Evolutionary conservation across 1,140 invertebrate genomes (phyloP).

Genomic region (Aethina tumida): DNA sequence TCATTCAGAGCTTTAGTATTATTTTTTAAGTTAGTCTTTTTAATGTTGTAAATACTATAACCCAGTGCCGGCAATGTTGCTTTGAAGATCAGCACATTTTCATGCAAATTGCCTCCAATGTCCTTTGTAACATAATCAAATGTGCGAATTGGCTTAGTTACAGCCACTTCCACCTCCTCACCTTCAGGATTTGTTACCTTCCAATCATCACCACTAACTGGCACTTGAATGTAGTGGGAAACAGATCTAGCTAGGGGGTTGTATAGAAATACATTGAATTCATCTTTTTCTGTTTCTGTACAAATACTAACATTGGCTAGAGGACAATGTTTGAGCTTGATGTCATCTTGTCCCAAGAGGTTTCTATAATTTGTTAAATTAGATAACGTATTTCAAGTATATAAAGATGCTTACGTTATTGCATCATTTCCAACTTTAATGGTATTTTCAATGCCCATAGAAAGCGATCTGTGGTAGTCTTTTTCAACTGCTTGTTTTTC

Average conservation of each 20-base stretch:
- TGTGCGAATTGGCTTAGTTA: neutral
- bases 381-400: neutral
- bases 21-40: too few species aligned
- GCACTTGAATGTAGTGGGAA: constrained; percentile 55
- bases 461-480: constrained; percentile 60
- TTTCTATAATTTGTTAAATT: constrained; percentile 3
- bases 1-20: too few species aligned
- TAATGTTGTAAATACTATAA: too few species aligned
- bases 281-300: constrained; percentile 45
- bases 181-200: constrained; percentile 38
- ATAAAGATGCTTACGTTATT: neutral
- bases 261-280: constrained; percentile 59
- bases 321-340: constrained; percentile 15
- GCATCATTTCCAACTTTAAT: constrained; percentile 28
- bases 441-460: constrained; percentile 42
- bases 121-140: too few species aligned
- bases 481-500: constrained; percentile 62
- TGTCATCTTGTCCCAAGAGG: constrained; percentile 7
- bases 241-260: constrained; percentile 65
- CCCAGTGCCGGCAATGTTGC: too few species aligned
- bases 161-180: constrained; percentile 1
- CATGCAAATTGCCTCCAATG: too few species aligned
- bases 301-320: constrained; percentile 53
- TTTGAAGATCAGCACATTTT: too few species aligned
- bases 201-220: constrained; percentile 49